Evolutionary conservation across 2,888 invertebrate species (phyloP).

Genomic region (Cosmia trapezina): DNA sequence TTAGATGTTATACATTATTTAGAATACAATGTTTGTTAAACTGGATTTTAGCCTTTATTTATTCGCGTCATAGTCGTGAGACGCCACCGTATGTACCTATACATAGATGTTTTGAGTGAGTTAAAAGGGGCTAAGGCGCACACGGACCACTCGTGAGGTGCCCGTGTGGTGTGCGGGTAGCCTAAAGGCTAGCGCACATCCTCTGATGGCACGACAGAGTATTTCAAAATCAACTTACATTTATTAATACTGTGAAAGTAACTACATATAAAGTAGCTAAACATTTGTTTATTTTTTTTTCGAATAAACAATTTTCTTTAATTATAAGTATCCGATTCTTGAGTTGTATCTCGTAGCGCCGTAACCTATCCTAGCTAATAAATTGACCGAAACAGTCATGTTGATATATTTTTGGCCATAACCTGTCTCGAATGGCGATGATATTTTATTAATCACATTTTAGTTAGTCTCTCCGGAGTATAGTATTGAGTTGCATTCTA

Average conservation of each 20-base stretch:
- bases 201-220: background rate
- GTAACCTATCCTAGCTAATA: background rate
- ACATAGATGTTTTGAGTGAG: background rate
- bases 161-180: background rate
- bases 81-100: background rate
- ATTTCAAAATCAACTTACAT: conserved; percentile 1
- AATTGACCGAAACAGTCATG: background rate
- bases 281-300: too few relatives aligned
- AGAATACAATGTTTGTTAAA: conserved; percentile 9
- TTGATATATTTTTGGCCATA: background rate
- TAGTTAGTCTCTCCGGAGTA: background rate
- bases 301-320: conserved; percentile 1
- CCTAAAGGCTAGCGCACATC: conserved; percentile 1
- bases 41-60: conserved; percentile 9
- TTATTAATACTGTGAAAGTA: background rate
- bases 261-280: background rate
- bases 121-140: background rate
- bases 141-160: background rate
- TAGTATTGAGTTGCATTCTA: background rate
- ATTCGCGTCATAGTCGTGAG: background rate
- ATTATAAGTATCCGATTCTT: background rate
- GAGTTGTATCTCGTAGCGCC: background rate
- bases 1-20: conserved; percentile 15
- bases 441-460: background rate
- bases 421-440: background rate